These are phyloP conservation scores for Tachuris rubrigastra DNA, from an alignment of 2,113 vertebrate species.

Conservation along the genomic window DNA sequence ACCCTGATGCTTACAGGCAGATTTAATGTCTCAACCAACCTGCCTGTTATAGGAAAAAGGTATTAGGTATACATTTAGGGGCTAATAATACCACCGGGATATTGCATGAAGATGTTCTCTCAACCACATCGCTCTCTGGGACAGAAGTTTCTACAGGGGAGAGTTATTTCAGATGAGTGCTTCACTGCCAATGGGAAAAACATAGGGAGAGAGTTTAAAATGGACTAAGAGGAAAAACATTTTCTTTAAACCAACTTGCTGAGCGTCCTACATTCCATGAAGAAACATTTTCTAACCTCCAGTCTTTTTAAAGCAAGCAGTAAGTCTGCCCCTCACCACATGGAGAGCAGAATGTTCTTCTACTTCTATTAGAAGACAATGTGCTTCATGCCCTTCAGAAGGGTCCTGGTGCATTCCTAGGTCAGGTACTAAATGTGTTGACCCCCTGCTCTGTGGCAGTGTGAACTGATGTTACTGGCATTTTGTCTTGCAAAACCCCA, in stretches of 20 bases:
- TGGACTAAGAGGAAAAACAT: not conserved
- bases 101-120: not conserved
- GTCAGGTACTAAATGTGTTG: not conserved
- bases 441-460: not conserved
- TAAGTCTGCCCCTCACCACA: not conserved
- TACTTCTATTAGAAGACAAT: not conserved
- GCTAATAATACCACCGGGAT: not conserved
- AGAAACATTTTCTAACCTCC: not conserved
- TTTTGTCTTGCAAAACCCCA: not conserved
- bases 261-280: not conserved
- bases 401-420: not conserved
- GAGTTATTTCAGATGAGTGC: slow-evolving; percentile 4
- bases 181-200: slow-evolving; percentile 36
- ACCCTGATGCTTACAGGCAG: not conserved
- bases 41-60: not conserved
- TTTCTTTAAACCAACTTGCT: not conserved
- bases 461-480: not conserved
- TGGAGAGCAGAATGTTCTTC: not conserved
- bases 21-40: not conserved
- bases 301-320: not conserved
- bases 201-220: not conserved
- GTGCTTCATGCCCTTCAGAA: not conserved
- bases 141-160: not conserved
- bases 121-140: not conserved
- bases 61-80: not conserved